Base-by-base conservation (phyloP, 2,888 invertebrate species). In the Plemyria rubiginata region DNA sequence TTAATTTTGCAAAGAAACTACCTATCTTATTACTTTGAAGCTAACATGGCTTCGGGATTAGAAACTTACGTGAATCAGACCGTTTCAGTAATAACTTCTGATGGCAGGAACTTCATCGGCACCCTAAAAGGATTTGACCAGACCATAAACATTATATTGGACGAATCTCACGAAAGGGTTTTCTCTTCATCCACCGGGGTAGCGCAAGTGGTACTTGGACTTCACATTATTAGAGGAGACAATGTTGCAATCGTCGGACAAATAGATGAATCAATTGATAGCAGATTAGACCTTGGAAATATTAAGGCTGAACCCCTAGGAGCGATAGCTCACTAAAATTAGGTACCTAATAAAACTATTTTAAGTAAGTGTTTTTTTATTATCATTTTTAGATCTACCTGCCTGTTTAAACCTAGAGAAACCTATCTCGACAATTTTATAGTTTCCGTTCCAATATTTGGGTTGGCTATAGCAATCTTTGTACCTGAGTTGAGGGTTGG, bases 71-170 rank as follows among this genome's bases (percentile, higher is more conserved):
- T 98, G 11, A 98, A 98, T 86, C 97, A 97, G 90, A 97, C 97
- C 40, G 98, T 99, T 59, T 98, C 98, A 40, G 97, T 99, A 68
- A 98, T 99, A 76, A 99, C 99, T 55, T 96, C 98, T 11, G 99
- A 99, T 92, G 99, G 99, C 48, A 94, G 99, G 72, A 98, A 98
- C 86, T 99, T 99, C 83, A 97, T 99, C 75, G 99, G 99, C 50
- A 98, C 98, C 0, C 88, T 99, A 67, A 99, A 99, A 87, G 99
- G 99, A 36, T 99, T 99, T 88, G 99, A 99, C 90, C 99, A 99
- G 90, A 98, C 99, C n/a, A 98, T 99, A 72, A 99, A 99, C 85
- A 94, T 99, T 70, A 99, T 99, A 77, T 92, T 99, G 70, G 99
- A 99, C 82, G 99, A 99, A 88, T 98, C 99, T 40, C 99, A 99